Evolutionary conservation across 2,113 vertebrate genomes (phyloP), one percentile per base, ranked within the genome.

Genomic region (Gymnobelideus leadbeateri): DNA sequence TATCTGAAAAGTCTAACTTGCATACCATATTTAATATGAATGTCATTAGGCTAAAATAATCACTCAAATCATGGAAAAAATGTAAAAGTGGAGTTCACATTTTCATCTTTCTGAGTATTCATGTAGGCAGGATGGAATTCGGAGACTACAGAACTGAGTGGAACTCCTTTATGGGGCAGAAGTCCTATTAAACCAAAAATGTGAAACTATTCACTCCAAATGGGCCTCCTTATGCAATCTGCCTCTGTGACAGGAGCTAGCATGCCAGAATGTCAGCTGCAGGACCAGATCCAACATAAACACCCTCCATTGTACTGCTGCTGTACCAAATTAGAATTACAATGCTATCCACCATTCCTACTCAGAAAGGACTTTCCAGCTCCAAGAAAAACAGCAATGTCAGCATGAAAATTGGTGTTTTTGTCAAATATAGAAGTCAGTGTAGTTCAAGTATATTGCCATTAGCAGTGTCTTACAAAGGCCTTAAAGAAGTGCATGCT

Each of bases 321-420:
- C 94, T 52, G 50, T 92, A 55, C 51, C 26, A 93, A 95, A 52
- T 95, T 43, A 94, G 95, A 93, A 57, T 91, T 49, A 61, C 16
- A 89, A 55, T 50, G 46, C 94, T 89, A 93, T 57, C 94, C 92
- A 28, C 89, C 46, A 94, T 31, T 95, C 89, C 84, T 93, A 43
- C 90, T 95, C 89, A 89, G 94, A 96, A 77, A 51, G 0, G 28
- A 28, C 52, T 50, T 96, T 54, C 52, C 24, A 55, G 91, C 95
- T 96, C 93, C 95, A 97, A 98, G 90, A 95, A 96, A 95, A 97
- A 95, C 90, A 97, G 95, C 95, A 91, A 31, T 92, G 91, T 95
- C 46, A 97, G 96, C 84, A 55, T 8, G 11, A 26, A 95, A 97
- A 95, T 23, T 51, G 51, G 53, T 84, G 51, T 0, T 0, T 94